Evolutionary conservation across 2,888 invertebrate species (phyloP).

Genomic region (Amblyjoppa fuscipennis): DNA sequence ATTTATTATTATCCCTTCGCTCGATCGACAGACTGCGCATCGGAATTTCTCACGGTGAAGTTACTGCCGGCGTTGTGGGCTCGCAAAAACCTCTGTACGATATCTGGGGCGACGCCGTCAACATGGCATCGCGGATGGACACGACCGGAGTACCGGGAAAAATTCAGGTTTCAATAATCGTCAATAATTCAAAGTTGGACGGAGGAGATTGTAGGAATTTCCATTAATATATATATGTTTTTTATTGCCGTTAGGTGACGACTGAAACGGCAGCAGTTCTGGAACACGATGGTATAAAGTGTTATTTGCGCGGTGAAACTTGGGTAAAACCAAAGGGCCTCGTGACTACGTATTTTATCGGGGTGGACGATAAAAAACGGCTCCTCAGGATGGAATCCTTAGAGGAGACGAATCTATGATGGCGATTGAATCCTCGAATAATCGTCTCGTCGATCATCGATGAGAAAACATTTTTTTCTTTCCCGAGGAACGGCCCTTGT

Average conservation of each 20-base stretch:
- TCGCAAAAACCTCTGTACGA: constrained; percentile 97
- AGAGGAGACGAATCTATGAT: constrained; percentile 80
- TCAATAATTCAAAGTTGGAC: background rate
- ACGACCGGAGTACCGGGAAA: constrained; percentile 93
- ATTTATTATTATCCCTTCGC: background rate
- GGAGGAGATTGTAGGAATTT: background rate
- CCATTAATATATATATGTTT: background rate
- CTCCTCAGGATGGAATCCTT: constrained; percentile 75
- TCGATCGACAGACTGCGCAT: constrained; percentile 75
- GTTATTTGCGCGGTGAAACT: constrained; percentile 90
- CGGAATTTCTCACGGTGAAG: constrained; percentile 96
- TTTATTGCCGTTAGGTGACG: constrained; percentile 87
- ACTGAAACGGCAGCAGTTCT: constrained; percentile 90
- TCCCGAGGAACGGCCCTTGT: background rate
- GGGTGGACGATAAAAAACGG: constrained; percentile 87
- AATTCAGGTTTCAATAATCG: constrained; percentile 88
- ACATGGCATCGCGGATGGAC: constrained; percentile 98
- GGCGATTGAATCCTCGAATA: constrained; percentile 18
- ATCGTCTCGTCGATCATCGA: constrained; percentile 44
- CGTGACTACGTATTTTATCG: constrained; percentile 91
- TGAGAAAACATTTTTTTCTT: constrained; percentile 21
- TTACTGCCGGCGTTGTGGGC: constrained; percentile 98
- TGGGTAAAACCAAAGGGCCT: constrained; percentile 90
- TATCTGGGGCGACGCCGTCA: constrained; percentile 98
- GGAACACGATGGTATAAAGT: constrained; percentile 89